Base-by-base conservation (phyloP, 2,888 invertebrate species). In the Carterocephalus palaemon region DNA sequence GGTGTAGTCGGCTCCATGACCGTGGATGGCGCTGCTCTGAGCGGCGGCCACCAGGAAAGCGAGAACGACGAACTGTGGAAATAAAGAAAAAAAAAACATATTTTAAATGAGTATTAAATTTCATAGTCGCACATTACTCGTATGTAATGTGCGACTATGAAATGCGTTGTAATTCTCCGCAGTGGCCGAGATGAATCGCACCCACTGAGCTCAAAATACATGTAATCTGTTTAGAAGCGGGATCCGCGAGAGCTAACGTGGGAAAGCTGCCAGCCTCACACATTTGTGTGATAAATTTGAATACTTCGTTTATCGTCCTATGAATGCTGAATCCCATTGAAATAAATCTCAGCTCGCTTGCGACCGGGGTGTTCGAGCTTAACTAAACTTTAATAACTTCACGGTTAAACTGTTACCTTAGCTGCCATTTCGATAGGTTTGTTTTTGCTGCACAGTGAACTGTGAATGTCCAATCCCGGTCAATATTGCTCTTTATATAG, bases 401-500 rank as follows among this genome's bases (percentile, higher is more conserved):
- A 10, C 31, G 31, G 40, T 40, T 40, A 32, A 40, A 31, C 16
- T 23, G 22, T 56, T 75, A 86, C 85, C 85, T 86, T 85, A 74
- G 83, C 78, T 75, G 83, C 82, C 85, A 86, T 86, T 84, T 79
- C 67, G 73, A 70, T 67, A 69, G 69, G 76, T 75, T 69, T 71
- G 69, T 64, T 70, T 73, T 73, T 54, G 64, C 70, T 76, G 73
- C 70, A 83, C 79, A 76, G 76, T 75, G 59, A 67, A 76, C 77
- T 77, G 78, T 65, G 82, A 85, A 81, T 86, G 83, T 70, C 75
- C 65, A 67, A 66, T 71, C 70, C 70, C 60, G 68, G 59, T 64
- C 59, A 56, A 56, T 60, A 62, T 60, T 57, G 71, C 66, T 65
- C 75, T 75, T 83, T 80, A 45, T 75, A 71, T 71, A 71, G 54